Evolutionary conservation across 2,797 vertebrate species (phyloP), one percentile per base, ranked within the genome.

Genomic region (Enteromius unitaeniatus): DNA sequence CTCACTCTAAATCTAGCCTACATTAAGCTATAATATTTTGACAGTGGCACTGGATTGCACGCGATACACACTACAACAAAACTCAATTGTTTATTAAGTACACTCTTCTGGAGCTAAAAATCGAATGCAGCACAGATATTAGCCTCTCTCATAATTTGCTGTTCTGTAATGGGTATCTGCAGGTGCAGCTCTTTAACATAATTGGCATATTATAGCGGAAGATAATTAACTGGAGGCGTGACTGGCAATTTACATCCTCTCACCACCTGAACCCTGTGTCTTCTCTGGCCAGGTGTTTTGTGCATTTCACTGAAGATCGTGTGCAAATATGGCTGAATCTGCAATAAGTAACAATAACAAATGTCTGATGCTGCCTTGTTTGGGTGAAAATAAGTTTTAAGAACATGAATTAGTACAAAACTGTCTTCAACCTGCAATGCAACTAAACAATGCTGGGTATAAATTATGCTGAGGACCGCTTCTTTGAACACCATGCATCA

Each of bases 151-250:
- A 15, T 74, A 3, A 60, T 74, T 34, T 11, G 40, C 55, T 23
- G 17, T 34, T 42, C 26, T 60, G 34, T 68, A 42, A 83, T 68
- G 73, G 21, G 55, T n/a, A 67, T 82, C 72, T 82, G 81, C 81
- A 83, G 64, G 73, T 77, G 73, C 64, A 83, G 49, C 17, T 58
- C 74, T 69, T 83, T 77, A 83, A 67, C 49, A 9, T 69, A 83
- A 83, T 77, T 83, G 49, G 19, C 49, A 83, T 37, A 58, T 77
- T 58, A 42, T 76, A 49, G 31, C 11, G 13, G 49, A 77, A 45
- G 72, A 34, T 67, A 83, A 77, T 83, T 83, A 83, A 76, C 62
- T 68, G 60, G 21, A 68, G 47, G 73, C 15, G 10, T 53, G 49
- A 42, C 37, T 4, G 28, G 34, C 49, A 31, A 77, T 76, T 83